Evolutionary conservation across 2,888 invertebrate genomes (phyloP).

Genomic region (Diaprepes abbreviatus): DNA sequence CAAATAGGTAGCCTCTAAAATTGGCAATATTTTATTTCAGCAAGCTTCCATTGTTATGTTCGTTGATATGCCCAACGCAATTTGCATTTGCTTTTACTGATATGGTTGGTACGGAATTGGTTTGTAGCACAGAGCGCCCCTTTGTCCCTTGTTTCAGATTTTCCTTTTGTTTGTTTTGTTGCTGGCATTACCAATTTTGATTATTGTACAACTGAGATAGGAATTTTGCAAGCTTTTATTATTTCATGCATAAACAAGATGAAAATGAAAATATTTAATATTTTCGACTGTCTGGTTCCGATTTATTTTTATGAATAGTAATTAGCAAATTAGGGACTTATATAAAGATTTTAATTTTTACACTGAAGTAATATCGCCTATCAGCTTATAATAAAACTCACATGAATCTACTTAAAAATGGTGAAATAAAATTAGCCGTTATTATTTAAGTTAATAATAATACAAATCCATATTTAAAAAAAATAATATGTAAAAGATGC

Average conservation of each 20-base stretch:
- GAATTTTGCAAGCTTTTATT: constrained; percentile 31
- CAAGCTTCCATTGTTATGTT: constrained; percentile 55
- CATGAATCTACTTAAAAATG: too few relatives aligned
- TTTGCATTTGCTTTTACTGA: constrained; percentile 49
- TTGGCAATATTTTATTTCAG: constrained; percentile 51
- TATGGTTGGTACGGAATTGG: constrained; percentile 45
- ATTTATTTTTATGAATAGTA: too few relatives aligned
- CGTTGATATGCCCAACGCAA: constrained; percentile 55
- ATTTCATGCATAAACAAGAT: constrained; percentile 9
- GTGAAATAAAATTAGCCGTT: too few relatives aligned
- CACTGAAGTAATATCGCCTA: too few relatives aligned
- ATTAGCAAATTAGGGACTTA: too few relatives aligned
- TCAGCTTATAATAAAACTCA: too few relatives aligned
- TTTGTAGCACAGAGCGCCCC: constrained; percentile 39
- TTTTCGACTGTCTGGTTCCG: background rate
- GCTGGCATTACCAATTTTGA: constrained; percentile 33
- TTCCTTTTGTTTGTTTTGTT: constrained; percentile 39
- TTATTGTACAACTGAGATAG: constrained; percentile 36
- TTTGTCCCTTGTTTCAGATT: constrained; percentile 42
- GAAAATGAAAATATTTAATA: constrained; percentile 22
- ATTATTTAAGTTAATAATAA: too few relatives aligned
- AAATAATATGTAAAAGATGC: too few relatives aligned
- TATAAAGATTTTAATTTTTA: too few relatives aligned
- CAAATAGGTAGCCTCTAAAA: constrained; percentile 47
- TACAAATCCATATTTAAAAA: too few relatives aligned